Percentiles rank a stretch among this genome's conserved stretches.
Conservation (phyloP, 2,113 vertebrate species). For the Calidris pygmaea region DNA sequence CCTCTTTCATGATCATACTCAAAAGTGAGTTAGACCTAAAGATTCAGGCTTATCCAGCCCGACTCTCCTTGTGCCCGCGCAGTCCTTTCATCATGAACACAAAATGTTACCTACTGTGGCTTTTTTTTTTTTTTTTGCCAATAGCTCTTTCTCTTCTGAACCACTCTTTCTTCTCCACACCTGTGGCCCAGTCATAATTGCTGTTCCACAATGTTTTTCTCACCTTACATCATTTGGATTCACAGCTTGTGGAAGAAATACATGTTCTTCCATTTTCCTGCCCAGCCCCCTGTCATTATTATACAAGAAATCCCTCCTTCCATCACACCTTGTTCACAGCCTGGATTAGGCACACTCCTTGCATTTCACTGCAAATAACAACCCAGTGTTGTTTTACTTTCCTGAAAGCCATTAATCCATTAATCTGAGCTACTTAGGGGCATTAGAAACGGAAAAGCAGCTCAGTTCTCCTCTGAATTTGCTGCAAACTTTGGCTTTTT, state of each 20-base stretch:
- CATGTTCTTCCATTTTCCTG: neutral
- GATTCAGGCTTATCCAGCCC: neutral
- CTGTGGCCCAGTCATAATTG: neutral
- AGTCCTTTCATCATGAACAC: neutral
- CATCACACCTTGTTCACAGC: neutral
- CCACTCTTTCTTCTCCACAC: neutral
- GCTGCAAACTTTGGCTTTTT: neutral
- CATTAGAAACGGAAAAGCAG: conserved; percentile 20
- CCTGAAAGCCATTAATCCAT: conserved; percentile 21
- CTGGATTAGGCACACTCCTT: conserved; percentile 2
- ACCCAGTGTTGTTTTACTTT: neutral
- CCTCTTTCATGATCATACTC: neutral
- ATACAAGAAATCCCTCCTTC: neutral
- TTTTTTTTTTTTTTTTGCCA: neutral
- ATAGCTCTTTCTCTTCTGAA: neutral
- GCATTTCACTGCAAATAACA: neutral
- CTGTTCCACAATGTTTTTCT: neutral
- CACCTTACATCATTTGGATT: neutral
- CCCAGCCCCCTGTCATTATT: neutral
- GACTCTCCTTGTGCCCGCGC: neutral
- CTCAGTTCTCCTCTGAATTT: neutral
- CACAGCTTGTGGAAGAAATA: neutral
- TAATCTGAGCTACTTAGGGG: conserved; percentile 15
- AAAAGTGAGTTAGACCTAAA: neutral
- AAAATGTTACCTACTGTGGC: neutral